Evolutionary conservation across 2,797 vertebrate species (phyloP).

Genomic region (Phrynocephalus guinanensis): DNA sequence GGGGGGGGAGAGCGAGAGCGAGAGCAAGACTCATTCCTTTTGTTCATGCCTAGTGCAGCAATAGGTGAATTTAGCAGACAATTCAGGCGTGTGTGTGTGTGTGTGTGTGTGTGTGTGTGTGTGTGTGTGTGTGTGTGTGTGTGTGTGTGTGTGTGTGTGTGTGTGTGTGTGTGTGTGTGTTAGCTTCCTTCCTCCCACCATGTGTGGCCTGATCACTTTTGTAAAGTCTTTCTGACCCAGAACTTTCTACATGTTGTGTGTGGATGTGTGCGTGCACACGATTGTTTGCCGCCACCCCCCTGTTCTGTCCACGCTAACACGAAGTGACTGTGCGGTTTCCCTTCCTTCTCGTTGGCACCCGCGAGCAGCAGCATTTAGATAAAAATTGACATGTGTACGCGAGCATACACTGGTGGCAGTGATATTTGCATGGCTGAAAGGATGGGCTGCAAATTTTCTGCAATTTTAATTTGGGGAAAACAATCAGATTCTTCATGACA

Average conservation of each 20-base stretch:
- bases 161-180: too few relatives aligned
- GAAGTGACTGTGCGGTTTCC: constrained; percentile 64
- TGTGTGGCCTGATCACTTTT: constrained; percentile 28
- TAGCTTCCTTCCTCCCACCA: too few relatives aligned
- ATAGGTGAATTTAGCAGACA: too few relatives aligned
- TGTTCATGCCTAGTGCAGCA: too few relatives aligned
- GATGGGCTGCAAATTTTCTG: neutral
- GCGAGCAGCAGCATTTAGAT: constrained; percentile 30
- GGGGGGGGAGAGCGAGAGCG: too few relatives aligned
- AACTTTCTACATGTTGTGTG: accelerated
- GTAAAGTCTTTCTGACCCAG: neutral
- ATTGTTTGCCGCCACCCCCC: neutral
- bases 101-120: too few relatives aligned
- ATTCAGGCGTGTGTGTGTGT: too few relatives aligned
- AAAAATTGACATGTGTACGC: constrained; percentile 46
- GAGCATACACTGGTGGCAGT: neutral
- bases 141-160: too few relatives aligned
- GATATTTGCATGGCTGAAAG: constrained; percentile 42
- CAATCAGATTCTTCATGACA: accelerated
- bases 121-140: too few relatives aligned
- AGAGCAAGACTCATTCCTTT: too few relatives aligned
- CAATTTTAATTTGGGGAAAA: neutral
- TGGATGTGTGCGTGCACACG: neutral
- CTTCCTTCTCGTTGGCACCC: constrained; percentile 45
- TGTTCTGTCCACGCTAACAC: neutral